Conservation (phyloP, 2,888 invertebrate species). For the Sarcophaga variegata region DNA sequence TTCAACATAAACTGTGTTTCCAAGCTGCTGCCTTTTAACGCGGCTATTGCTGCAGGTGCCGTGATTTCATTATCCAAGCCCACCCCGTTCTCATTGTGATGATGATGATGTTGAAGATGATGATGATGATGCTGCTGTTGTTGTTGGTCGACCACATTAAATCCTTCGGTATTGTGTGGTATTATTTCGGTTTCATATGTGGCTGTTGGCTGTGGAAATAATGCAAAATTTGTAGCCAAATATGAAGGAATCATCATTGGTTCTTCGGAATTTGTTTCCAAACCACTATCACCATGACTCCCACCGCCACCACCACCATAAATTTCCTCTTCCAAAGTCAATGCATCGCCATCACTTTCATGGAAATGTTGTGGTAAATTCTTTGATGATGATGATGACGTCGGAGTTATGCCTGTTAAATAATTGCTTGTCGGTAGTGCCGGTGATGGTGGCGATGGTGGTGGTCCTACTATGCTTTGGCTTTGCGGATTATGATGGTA, state of each 20-base stretch:
- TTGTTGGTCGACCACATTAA: constrained; percentile 42
- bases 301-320: constrained; percentile 27
- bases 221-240: constrained; percentile 60
- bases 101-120: not conserved
- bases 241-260: constrained; percentile 53
- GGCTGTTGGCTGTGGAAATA: constrained; percentile 60
- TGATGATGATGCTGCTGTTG: not conserved
- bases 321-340: constrained; percentile 52
- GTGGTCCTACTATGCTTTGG: constrained; percentile 1
- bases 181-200: constrained; percentile 65
- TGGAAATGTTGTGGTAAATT: constrained; percentile 47
- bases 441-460: constrained; percentile 27
- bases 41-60: constrained; percentile 21
- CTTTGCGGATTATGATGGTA: constrained; percentile 7
- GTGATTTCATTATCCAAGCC: constrained; percentile 59
- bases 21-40: constrained; percentile 9
- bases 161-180: constrained; percentile 55
- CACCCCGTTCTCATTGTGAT: constrained; percentile 27
- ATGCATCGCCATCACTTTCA: constrained; percentile 55
- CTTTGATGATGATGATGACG: constrained; percentile 49
- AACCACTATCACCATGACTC: constrained; percentile 16
- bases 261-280: constrained; percentile 45
- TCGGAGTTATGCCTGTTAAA: constrained; percentile 56
- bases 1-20: constrained; percentile 26
- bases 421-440: constrained; percentile 50